Evolutionary conservation across 2,888 invertebrate genomes (phyloP).

Genomic region (Hanleya hanleyi): DNA sequence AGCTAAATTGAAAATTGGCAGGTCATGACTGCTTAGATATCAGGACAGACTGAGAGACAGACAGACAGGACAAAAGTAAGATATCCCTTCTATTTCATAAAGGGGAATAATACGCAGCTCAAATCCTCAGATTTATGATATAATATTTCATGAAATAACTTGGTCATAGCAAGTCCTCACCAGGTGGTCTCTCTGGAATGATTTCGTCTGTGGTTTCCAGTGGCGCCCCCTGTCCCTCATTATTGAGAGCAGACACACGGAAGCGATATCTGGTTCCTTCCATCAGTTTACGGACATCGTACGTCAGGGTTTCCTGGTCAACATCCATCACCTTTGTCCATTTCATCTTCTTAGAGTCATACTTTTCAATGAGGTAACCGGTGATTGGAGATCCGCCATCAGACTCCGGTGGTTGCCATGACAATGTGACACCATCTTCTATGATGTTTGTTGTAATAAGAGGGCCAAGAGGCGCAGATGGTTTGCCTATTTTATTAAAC

Average conservation of each 20-base stretch:
- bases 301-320: constrained; percentile 45
- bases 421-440: constrained; percentile 57
- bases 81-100: too few relatives aligned
- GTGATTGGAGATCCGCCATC: constrained; percentile 70
- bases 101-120: too few relatives aligned
- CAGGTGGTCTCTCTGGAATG: constrained; percentile 50
- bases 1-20: too few relatives aligned
- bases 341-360: constrained; percentile 50
- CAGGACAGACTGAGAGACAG: too few relatives aligned
- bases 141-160: too few relatives aligned
- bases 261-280: constrained; percentile 70
- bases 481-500: constrained; percentile 47
- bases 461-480: constrained; percentile 55
- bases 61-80: too few relatives aligned
- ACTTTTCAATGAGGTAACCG: constrained; percentile 68
- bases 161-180: too few relatives aligned
- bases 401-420: constrained; percentile 66
- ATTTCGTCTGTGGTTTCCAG: constrained; percentile 52
- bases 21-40: too few relatives aligned
- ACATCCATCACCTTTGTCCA: constrained; percentile 51
- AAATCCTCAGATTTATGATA: too few relatives aligned
- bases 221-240: constrained; percentile 74
- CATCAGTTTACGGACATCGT: constrained; percentile 56
- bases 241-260: constrained; percentile 70
- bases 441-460: constrained; percentile 54